Percentiles rank a stretch among this genome's conserved stretches.
phyloP scores from a whole-genome alignment of 1,140 invertebrate species.

The Drosophila takahashii region DNA sequence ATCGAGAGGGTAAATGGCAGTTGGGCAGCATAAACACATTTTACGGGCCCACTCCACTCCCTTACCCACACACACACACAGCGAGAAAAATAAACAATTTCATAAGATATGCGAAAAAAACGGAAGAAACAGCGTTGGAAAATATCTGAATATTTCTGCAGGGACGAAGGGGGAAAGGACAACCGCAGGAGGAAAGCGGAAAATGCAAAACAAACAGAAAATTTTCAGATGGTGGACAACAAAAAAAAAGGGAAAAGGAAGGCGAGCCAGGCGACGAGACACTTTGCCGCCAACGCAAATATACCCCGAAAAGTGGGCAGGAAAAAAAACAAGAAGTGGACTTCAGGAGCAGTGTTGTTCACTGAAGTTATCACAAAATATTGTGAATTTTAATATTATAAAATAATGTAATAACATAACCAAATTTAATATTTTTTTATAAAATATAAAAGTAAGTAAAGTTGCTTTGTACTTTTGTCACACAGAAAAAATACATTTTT shows the following conservation, averaged over 20 bases:
- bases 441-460: no score
- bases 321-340: slow-evolving; percentile 1
- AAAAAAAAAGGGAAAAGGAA: background rate
- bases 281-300: slow-evolving; percentile 82
- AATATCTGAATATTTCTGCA: slow-evolving; percentile 76
- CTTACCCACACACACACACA: slow-evolving; percentile 37
- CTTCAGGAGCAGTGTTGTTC: slow-evolving; percentile 5
- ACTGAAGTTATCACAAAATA: background rate
- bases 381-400: no score
- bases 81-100: slow-evolving; percentile 79
- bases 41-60: slow-evolving; percentile 48
- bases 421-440: no score
- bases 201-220: slow-evolving; percentile 50
- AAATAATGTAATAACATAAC: no score
- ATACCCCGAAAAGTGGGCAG: slow-evolving; percentile 55
- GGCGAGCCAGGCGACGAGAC: slow-evolving; percentile 68
- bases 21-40: slow-evolving; percentile 79
- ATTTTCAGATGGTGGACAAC: slow-evolving; percentile 26
- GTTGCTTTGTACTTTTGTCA: no score
- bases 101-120: slow-evolving; percentile 72
- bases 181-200: slow-evolving; percentile 51
- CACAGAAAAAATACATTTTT: background rate
- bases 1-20: slow-evolving; percentile 66
- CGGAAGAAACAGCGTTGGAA: slow-evolving; percentile 34
- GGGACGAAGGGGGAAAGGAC: slow-evolving; percentile 39